Evolutionary conservation across 1,140 invertebrate genomes (phyloP).

Genomic region (Drosophila kurseongensis): DNA sequence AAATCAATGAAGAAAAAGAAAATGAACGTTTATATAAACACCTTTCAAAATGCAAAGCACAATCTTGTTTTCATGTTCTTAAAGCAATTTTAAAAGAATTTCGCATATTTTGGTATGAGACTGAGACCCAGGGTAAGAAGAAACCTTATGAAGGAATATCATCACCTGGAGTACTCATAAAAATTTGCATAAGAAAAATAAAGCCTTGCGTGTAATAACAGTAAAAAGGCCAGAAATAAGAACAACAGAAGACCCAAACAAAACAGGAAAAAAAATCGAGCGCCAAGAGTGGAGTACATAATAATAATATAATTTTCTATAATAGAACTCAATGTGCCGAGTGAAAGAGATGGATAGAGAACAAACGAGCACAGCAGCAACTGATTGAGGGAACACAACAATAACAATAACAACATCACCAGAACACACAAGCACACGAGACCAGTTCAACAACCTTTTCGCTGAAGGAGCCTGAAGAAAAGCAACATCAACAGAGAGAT

Average conservation of each 20-base stretch:
- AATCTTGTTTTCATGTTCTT: slow-evolving; percentile 28
- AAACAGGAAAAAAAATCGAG: slow-evolving; percentile 16
- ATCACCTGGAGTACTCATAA: slow-evolving; percentile 23
- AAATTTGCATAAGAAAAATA: slow-evolving; percentile 61
- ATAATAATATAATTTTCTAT: slow-evolving; percentile 82
- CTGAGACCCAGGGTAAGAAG: slow-evolving; percentile 5
- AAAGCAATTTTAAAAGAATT: slow-evolving; percentile 22
- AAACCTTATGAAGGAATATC: slow-evolving; percentile 11
- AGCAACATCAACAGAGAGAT: slow-evolving; percentile 20
- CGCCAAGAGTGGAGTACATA: slow-evolving; percentile 64
- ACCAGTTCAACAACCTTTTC: slow-evolving; percentile 74
- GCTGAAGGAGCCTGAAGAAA: slow-evolving; percentile 34
- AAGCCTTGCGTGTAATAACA: slow-evolving; percentile 63
- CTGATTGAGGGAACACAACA: slow-evolving; percentile 54
- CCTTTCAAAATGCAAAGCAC: slow-evolving; percentile 7
- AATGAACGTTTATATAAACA: slow-evolving; percentile 7
- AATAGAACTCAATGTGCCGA: slow-evolving; percentile 68
- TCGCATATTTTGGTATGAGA: slow-evolving; percentile 9
- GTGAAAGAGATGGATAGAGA: slow-evolving; percentile 11
- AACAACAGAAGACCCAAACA: slow-evolving; percentile 22
- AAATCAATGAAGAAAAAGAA: background rate
- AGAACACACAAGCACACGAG: slow-evolving; percentile 31
- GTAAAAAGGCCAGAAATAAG: slow-evolving; percentile 70
- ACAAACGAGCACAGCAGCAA: slow-evolving; percentile 31
- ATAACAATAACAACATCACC: slow-evolving; percentile 46